These are phyloP conservation scores for Dendrolimus kikuchii DNA, from an alignment of 1,140 invertebrate species.

Conservation along the genomic window DNA sequence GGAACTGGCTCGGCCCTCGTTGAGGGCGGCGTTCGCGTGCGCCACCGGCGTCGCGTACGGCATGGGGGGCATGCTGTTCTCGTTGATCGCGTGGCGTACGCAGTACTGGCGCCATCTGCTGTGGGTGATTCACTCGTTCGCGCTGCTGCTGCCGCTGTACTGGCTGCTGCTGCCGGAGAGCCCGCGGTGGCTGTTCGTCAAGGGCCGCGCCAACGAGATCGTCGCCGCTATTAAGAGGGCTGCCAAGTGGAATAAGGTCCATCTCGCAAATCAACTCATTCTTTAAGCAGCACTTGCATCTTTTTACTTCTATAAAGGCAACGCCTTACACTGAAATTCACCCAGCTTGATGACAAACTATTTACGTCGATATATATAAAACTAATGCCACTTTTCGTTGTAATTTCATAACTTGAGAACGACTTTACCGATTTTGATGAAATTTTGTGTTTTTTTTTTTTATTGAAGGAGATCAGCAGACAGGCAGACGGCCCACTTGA, in stretches of 20 bases:
- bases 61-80: constrained; percentile 44
- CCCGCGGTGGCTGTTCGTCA: constrained; percentile 78
- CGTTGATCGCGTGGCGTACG: constrained; percentile 29
- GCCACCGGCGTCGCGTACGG: constrained; percentile 52
- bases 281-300: too few relatives aligned
- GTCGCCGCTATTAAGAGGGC: constrained; percentile 31
- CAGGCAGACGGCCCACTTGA: too few relatives aligned
- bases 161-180: constrained; percentile 52
- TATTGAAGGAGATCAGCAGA: too few relatives aligned
- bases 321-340: too few relatives aligned
- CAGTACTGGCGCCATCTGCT: constrained; percentile 44
- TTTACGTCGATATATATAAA: too few relatives aligned
- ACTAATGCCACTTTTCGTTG: too few relatives aligned
- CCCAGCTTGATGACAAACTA: too few relatives aligned
- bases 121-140: constrained; percentile 34
- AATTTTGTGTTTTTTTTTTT: too few relatives aligned
- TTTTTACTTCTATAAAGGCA: too few relatives aligned
- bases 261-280: neutral
- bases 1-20: constrained; percentile 45
- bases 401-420: too few relatives aligned
- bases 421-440: too few relatives aligned
- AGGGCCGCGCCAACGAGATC: constrained; percentile 23
- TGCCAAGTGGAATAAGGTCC: constrained; percentile 48
- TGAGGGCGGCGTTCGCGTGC: constrained; percentile 48
- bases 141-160: constrained; percentile 48